A percentile compares a stretch with the other conserved stretches of the same genome.
Evolutionary conservation across 1,140 invertebrate species (phyloP).

Genomic region (Zaprionus davidi): DNA sequence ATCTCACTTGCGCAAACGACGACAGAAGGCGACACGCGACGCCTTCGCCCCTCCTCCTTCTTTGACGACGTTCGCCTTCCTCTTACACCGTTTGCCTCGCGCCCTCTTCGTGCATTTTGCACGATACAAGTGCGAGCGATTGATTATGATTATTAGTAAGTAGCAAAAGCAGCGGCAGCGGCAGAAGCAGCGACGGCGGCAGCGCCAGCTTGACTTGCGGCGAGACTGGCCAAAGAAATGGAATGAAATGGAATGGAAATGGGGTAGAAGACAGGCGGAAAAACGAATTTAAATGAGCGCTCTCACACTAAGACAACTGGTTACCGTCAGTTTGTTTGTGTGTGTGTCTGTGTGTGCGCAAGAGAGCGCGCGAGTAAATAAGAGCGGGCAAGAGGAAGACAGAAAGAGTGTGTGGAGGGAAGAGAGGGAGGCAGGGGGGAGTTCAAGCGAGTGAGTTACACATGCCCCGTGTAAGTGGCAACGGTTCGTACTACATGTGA

Average conservation of each 20-base stretch:
- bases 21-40: conserved; percentile 28
- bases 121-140: conserved; percentile 80
- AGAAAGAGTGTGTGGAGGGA: neutral
- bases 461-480: conserved; percentile 61
- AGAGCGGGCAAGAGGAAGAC: conserved; percentile 8
- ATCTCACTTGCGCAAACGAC: conserved; percentile 38
- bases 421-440: conserved; percentile 6
- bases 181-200: conserved; percentile 22
- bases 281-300: conserved; percentile 77
- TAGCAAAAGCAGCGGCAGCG: conserved; percentile 43
- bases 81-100: conserved; percentile 8
- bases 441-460: conserved; percentile 40
- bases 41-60: conserved; percentile 24
- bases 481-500: conserved; percentile 62
- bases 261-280: conserved; percentile 56
- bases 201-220: conserved; percentile 52
- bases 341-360: conserved; percentile 20
- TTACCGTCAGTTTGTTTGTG: conserved; percentile 49
- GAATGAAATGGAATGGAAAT: conserved; percentile 43
- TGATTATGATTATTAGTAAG: conserved; percentile 83
- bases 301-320: conserved; percentile 41
- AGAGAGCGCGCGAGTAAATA: conserved; percentile 18
- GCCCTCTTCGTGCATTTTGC: conserved; percentile 51
- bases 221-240: conserved; percentile 34
- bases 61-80: neutral